These are phyloP conservation scores for Microcebus griseorufus DNA, from an alignment of 2,113 vertebrate species.

Conservation along the genomic window DNA sequence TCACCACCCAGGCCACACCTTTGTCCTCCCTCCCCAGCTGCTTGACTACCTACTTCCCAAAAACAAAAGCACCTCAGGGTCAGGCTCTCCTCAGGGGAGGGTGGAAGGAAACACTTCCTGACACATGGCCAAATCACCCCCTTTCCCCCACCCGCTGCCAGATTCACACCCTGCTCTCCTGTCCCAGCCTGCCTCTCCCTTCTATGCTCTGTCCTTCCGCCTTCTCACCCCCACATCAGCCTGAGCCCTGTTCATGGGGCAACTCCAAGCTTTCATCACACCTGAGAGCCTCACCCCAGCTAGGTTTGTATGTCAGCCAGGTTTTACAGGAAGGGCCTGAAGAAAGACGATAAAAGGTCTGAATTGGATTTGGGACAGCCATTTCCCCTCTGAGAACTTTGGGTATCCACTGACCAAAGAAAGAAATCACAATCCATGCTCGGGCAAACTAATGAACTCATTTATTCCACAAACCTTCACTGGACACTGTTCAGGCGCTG, in stretches of 20 bases:
- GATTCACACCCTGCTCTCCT: conserved; percentile 75
- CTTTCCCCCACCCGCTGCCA: background rate
- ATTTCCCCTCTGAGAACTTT: conserved; percentile 46
- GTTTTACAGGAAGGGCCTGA: conserved; percentile 58
- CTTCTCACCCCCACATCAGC: conserved; percentile 75
- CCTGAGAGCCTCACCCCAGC: conserved; percentile 62
- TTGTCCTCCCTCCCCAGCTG: background rate
- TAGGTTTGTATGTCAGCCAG: conserved; percentile 60
- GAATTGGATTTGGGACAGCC: conserved; percentile 47
- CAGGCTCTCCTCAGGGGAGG: conserved; percentile 55
- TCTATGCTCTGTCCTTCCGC: conserved; percentile 74
- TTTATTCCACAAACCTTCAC: background rate
- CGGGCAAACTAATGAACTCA: background rate
- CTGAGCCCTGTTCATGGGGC: conserved; percentile 36
- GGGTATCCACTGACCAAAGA: background rate
- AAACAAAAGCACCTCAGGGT: conserved; percentile 50
- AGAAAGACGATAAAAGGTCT: conserved; percentile 36
- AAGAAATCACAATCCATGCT: conserved; percentile 2
- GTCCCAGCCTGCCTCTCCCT: conserved; percentile 81
- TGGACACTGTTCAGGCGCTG: background rate
- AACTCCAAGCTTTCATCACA: conserved; percentile 74
- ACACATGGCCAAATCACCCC: conserved; percentile 69
- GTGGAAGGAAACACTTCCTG: conserved; percentile 64
- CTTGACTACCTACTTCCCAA: conserved; percentile 27
- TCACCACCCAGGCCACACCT: conserved; percentile 17